Evolutionary conservation across 1,140 invertebrate species (phyloP).

Genomic region (Chlorops oryzae): DNA sequence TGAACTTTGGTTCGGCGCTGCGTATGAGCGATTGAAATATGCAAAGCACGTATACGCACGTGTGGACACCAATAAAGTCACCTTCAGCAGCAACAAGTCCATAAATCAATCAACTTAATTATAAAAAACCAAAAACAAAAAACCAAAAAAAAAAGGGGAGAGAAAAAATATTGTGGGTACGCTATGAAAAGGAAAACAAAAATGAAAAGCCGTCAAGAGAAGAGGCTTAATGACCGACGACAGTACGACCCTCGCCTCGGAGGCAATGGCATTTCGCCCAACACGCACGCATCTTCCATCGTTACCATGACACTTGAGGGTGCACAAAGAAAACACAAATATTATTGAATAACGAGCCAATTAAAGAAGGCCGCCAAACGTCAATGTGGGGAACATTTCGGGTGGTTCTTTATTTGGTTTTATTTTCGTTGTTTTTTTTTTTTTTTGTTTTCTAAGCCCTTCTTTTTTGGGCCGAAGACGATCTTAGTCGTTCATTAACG

Average conservation of each 20-base stretch:
- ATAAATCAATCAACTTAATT: slow-evolving; percentile 2
- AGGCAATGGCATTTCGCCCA: neutral
- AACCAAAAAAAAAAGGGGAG: neutral
- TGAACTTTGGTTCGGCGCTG: too few relatives aligned
- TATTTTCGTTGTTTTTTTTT: neutral
- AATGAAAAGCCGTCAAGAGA: too few relatives aligned
- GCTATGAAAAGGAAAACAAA: neutral
- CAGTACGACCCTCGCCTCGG: too few relatives aligned
- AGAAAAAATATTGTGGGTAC: neutral
- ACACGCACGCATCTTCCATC: neutral
- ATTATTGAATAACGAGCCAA: slow-evolving; percentile 18
- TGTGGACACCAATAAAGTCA: too few relatives aligned
- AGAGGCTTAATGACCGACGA: too few relatives aligned
- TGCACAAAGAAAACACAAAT: too few relatives aligned
- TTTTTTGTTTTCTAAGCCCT: too few relatives aligned
- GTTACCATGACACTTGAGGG: slow-evolving; percentile 10
- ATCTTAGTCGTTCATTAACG: too few relatives aligned
- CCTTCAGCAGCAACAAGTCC: too few relatives aligned
- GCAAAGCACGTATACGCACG: too few relatives aligned
- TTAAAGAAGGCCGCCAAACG: slow-evolving; percentile 22
- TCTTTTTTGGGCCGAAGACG: too few relatives aligned
- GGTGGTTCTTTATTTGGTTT: slow-evolving; percentile 10
- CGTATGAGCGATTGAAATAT: too few relatives aligned
- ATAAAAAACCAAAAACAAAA: neutral
- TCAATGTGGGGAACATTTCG: slow-evolving; percentile 36